A percentile compares a stretch with the other conserved stretches of the same genome.
phyloP scores from a whole-genome alignment of 2,797 vertebrate genomes.

The Nannoperca australis region DNA sequence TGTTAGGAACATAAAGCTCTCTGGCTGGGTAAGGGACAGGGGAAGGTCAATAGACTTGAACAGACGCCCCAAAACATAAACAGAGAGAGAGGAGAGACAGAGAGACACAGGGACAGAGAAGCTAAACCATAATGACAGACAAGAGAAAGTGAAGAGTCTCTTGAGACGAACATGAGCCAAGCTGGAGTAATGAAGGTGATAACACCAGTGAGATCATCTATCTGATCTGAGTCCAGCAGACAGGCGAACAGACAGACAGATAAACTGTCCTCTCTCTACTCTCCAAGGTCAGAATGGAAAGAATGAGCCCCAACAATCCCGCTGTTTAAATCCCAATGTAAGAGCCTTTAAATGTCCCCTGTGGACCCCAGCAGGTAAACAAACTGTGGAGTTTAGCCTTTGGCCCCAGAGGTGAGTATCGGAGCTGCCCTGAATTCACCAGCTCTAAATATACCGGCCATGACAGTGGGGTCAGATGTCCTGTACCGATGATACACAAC shows the following conservation, averaged over 20 bases:
- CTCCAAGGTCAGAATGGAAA: conserved; percentile 68
- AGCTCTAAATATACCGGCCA: conserved; percentile 83
- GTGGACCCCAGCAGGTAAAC: conserved; percentile 77
- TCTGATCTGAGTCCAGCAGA: conserved; percentile 31
- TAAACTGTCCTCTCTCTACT: conserved; percentile 43
- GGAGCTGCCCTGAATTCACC: conserved; percentile 73
- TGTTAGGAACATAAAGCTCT: conserved; percentile 9
- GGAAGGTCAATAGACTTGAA: conserved; percentile 16
- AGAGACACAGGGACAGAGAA: neutral
- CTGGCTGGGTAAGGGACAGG: neutral
- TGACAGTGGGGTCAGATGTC: conserved; percentile 71
- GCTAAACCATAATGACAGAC: neutral
- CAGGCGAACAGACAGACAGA: conserved; percentile 39
- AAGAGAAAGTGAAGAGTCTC: conserved; percentile 6
- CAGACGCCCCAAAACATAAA: neutral
- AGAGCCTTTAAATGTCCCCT: conserved; percentile 36
- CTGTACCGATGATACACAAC: conserved; percentile 67
- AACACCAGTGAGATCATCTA: conserved; percentile 17
- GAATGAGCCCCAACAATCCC: conserved; percentile 44
- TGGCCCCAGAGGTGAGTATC: conserved; percentile 56
- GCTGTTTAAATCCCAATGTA: conserved; percentile 35
- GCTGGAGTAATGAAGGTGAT: conserved; percentile 6
- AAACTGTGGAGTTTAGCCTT: conserved; percentile 73
- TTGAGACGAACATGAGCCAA: conserved; percentile 9
- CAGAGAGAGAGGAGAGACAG: neutral